Percentiles rank a stretch among this genome's conserved stretches.
Evolutionary conservation across 2,888 invertebrate genomes (phyloP).

Genomic region (Tipula helvola): DNA sequence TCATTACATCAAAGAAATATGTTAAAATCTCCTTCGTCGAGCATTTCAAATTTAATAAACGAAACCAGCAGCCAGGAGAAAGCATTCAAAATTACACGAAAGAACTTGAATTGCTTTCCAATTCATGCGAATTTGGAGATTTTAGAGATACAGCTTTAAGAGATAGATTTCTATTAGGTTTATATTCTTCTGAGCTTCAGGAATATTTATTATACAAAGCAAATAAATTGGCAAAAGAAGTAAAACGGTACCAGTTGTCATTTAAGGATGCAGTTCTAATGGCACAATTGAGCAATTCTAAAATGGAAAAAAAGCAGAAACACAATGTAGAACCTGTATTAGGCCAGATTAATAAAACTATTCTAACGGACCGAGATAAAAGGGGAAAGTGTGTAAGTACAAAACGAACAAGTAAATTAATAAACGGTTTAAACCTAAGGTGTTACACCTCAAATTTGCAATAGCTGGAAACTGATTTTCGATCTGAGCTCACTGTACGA

Average conservation of each 20-base stretch:
- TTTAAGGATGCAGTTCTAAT: neutral
- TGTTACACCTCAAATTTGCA: no score
- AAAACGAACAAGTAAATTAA: no score
- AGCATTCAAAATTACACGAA: neutral
- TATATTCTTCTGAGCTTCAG: neutral
- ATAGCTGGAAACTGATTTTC: no score
- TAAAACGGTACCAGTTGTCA: neutral
- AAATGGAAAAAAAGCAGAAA: no score
- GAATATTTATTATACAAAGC: neutral
- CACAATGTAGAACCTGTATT: no score
- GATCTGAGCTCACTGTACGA: no score
- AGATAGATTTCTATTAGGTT: neutral
- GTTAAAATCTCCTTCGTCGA: neutral
- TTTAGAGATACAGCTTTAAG: neutral
- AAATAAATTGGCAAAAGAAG: neutral
- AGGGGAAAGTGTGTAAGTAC: no score
- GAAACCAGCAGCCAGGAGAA: neutral
- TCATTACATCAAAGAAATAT: neutral
- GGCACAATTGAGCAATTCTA: slow-evolving; percentile 41
- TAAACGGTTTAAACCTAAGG: no score
- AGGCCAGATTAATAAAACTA: no score
- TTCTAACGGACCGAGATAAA: no score
- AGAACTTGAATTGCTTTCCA: neutral
- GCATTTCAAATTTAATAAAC: neutral
- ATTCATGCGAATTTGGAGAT: neutral